Evolutionary conservation across 2,113 vertebrate genomes (phyloP), one percentile per base, ranked within the genome.

Genomic region (Lutjanus erythropterus): DNA sequence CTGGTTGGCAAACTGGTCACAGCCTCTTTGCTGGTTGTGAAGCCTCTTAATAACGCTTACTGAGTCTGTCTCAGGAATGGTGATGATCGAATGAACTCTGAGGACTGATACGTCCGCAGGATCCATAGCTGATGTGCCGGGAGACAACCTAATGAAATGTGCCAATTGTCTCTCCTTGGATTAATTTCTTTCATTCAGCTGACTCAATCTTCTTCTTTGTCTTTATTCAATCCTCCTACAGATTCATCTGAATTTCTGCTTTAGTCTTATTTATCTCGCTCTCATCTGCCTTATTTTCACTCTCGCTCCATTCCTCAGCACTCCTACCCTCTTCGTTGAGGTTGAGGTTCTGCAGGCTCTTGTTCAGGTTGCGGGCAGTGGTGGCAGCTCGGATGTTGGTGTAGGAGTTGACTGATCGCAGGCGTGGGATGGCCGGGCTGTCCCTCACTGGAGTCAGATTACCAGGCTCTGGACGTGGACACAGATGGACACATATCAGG

Each of bases 261-360:
- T 29, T 11, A 37, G n/a, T 60, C 56, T 35, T 25, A 55, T 71
- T 62, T 52, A 67, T 56, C 53, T 53, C 71, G 41, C 31, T 39
- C 25, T 42, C 9, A 14, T 47, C 19, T 4, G 1, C 75, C 44
- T 66, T 21, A 3, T 25, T 29, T 25, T 41, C 50, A 9, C 9
- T 44, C 35, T 64, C 8, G 3, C 49, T 58, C 33, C 8, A n/a
- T 56, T 50, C 14, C 31, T 21, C 60, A 37, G 25, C 65, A 23
- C 70, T 46, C 97, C 92, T 89, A 98, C 98, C 88, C 78, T 99
- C 98, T 86, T 99, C 98, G 0, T 95, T 98, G 86, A 99, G 92
- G 93, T 97, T 99, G 91, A 99, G 97, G 92, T 99, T 99, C 94
- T 99, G 98, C 84, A 99, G 79, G 84, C 97, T 99, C 88, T 99